Percentiles rank a stretch among this genome's conserved stretches.
Conservation (phyloP, 1,140 invertebrate genomes). For the Drosophila aff. region DNA sequence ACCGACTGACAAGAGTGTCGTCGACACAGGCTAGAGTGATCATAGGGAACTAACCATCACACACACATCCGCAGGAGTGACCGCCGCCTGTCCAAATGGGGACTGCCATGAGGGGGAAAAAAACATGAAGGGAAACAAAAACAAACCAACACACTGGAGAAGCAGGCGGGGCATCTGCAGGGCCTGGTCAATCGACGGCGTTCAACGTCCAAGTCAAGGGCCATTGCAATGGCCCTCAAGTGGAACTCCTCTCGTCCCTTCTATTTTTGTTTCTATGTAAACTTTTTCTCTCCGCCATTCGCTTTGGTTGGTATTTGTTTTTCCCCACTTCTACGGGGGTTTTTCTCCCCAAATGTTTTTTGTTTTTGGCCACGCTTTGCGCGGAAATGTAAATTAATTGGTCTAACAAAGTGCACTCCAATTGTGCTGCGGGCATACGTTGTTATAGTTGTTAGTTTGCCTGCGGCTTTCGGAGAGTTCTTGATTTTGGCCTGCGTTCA, state of each 20-base stretch:
- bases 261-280: constrained; percentile 65
- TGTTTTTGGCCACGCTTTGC: constrained; percentile 65
- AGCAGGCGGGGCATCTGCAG: neutral
- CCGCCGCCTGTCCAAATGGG: constrained; percentile 18
- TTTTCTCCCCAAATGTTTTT: constrained; percentile 10
- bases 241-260: constrained; percentile 29
- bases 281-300: constrained; percentile 51
- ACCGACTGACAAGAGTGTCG: constrained; percentile 49
- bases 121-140: constrained; percentile 9
- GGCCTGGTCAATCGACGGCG: constrained; percentile 53
- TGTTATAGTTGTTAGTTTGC: constrained; percentile 54
- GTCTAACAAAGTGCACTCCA: constrained; percentile 82
- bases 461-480: constrained; percentile 34
- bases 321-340: constrained; percentile 12
- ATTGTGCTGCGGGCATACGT: constrained; percentile 60
- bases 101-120: neutral
- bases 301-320: constrained; percentile 31
- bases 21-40: constrained; percentile 65
- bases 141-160: constrained; percentile 10
- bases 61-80: constrained; percentile 24
- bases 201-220: constrained; percentile 65
- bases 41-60: constrained; percentile 56
- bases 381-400: constrained; percentile 84
- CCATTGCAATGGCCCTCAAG: constrained; percentile 66
- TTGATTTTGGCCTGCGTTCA: constrained; percentile 36